phyloP scores from a whole-genome alignment of 2,888 invertebrate species.

The Steinernema carpocapsae region DNA sequence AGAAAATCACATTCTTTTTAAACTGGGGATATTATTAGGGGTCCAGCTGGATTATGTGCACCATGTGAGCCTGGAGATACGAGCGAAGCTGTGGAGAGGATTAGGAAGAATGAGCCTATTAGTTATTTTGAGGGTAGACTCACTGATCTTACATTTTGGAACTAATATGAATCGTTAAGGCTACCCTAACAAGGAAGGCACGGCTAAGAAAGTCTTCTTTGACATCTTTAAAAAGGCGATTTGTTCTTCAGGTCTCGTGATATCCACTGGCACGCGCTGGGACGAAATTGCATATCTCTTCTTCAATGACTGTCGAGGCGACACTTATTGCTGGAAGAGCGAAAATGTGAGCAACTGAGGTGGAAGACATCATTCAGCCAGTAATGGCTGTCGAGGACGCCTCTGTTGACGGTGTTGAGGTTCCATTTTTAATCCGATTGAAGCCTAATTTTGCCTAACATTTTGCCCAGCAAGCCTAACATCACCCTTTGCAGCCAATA shows the following conservation, averaged over 20 bases:
- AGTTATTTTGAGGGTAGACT: conserved; percentile 83
- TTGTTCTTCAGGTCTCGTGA: conserved; percentile 77
- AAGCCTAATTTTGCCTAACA: conserved; percentile 28
- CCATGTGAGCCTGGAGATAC: conserved; percentile 82
- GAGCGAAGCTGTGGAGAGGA: conserved; percentile 94
- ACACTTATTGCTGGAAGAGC: conserved; percentile 69
- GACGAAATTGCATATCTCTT: conserved; percentile 91
- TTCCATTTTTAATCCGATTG: conserved; percentile 69
- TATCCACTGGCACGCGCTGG: conserved; percentile 82
- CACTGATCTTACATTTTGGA: neutral
- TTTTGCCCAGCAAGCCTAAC: too few species aligned
- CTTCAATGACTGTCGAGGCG: conserved; percentile 83
- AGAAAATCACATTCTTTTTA: too few species aligned
- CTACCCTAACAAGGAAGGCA: conserved; percentile 84
- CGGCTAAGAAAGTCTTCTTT: conserved; percentile 85
- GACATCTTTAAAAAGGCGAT: conserved; percentile 90
- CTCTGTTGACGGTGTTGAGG: conserved; percentile 87
- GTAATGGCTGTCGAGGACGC: conserved; percentile 81
- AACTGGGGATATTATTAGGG: conserved; percentile 86
- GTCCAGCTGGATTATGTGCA: conserved; percentile 83
- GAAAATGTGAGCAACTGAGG: conserved; percentile 83
- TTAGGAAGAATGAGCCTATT: conserved; percentile 84
- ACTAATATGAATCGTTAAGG: conserved; percentile 72
- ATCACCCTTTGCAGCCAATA: too few species aligned
- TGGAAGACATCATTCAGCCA: conserved; percentile 84